Evolutionary conservation across 1,140 invertebrate species (phyloP), one percentile per base, ranked within the genome.

Genomic region (Aphelenchoides fujianensis): DNA sequence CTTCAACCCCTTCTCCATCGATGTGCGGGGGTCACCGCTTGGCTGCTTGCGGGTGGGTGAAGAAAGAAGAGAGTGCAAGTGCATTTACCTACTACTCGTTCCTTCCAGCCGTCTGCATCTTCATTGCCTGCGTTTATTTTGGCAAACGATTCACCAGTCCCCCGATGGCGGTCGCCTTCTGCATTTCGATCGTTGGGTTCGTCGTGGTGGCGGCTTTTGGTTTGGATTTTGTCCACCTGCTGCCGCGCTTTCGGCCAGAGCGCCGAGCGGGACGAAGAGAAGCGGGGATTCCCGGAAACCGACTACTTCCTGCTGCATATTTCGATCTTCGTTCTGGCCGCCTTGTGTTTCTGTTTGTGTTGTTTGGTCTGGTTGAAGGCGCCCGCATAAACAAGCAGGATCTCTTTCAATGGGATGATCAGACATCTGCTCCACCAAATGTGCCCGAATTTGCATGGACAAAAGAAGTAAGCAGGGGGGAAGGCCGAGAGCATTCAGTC

Each of bases 361-460:
- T 59, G 5, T 59, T 7, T 59, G 55, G 19, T 59, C 34, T 59
- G 55, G 55, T 59, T 59, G 5, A 59, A 59, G 19, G 5, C 12
- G 34, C 5, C 55, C 5, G 55, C 34, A 7, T 59, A 59, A 59
- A n/a, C n/a, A n/a, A n/a, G n/a, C n/a, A n/a, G n/a, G n/a, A n/a
- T n/a, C n/a, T n/a, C n/a, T n/a, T n/a, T n/a, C n/a, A n/a, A n/a
- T n/a, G n/a, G n/a, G n/a, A n/a, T n/a, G n/a, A n/a, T n/a, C n/a
- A n/a, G n/a, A n/a, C n/a, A n/a, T n/a, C n/a, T n/a, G n/a, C n/a
- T n/a, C n/a, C n/a, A n/a, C n/a, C n/a, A n/a, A n/a, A n/a, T n/a
- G n/a, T n/a, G n/a, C n/a, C n/a, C n/a, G n/a, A n/a, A n/a, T n/a
- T n/a, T n/a, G n/a, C n/a, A n/a, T n/a, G n/a, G n/a, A n/a, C n/a